phyloP scores from a whole-genome alignment of 2,113 vertebrate species.

The Phyllostomus hastatus region DNA sequence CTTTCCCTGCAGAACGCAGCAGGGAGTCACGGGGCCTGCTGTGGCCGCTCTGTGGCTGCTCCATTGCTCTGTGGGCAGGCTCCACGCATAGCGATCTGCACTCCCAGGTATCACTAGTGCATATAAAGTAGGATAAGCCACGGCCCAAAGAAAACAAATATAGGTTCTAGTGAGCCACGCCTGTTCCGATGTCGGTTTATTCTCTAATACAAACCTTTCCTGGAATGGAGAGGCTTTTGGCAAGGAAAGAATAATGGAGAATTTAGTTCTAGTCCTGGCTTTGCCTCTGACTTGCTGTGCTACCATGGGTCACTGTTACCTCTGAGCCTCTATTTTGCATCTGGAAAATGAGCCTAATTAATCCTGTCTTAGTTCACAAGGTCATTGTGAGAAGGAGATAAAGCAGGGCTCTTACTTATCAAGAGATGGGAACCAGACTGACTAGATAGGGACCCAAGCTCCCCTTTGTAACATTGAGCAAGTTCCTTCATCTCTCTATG shows the following conservation, averaged over 20 bases:
- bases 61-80: background rate
- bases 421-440: too few relatives aligned
- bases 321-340: background rate
- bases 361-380: background rate
- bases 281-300: background rate
- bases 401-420: background rate
- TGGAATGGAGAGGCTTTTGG: background rate
- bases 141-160: background rate
- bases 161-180: background rate
- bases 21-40: background rate
- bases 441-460: background rate
- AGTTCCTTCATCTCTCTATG: background rate
- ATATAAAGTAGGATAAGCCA: background rate
- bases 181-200: background rate
- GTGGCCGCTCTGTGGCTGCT: background rate
- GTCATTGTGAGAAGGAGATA: background rate
- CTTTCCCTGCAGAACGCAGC: background rate
- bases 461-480: background rate
- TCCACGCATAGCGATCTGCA: background rate
- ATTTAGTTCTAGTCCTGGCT: background rate
- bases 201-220: background rate
- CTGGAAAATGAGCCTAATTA: background rate
- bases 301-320: background rate
- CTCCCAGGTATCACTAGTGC: background rate
- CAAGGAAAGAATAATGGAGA: background rate